A percentile compares a stretch with the other conserved stretches of the same genome.
phyloP scores from a whole-genome alignment of 2,888 invertebrate genomes.

The Cheiracanthium punctorium region DNA sequence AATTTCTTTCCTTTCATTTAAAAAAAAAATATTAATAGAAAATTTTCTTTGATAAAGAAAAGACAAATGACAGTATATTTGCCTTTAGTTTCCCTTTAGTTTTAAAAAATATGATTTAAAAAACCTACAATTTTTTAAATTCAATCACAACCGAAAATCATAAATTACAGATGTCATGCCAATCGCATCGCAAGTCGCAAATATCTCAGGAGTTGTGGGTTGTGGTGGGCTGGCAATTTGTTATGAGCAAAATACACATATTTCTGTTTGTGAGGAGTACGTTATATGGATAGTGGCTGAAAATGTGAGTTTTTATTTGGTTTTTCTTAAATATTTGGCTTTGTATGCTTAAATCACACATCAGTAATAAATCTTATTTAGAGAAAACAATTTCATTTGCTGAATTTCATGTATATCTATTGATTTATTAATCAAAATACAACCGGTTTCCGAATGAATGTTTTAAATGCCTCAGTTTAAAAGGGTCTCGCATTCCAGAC shows the following conservation, averaged over 20 bases:
- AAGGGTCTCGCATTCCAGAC: background rate
- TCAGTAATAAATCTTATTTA: background rate
- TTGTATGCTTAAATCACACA: background rate
- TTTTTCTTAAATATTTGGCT: background rate
- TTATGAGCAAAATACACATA: slow-evolving; percentile 32
- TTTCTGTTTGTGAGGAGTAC: slow-evolving; percentile 46
- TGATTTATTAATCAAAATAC: background rate
- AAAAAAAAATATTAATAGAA: no score
- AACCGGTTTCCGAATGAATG: slow-evolving; percentile 20
- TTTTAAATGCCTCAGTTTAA: slow-evolving; percentile 27
- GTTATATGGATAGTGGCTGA: slow-evolving; percentile 53
- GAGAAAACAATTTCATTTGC: background rate
- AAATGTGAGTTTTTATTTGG: slow-evolving; percentile 31
- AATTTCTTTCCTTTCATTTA: no score
- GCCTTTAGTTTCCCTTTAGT: no score
- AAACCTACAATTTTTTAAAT: no score
- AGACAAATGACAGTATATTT: no score
- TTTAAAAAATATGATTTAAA: no score
- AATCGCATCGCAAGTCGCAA: background rate
- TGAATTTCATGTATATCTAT: no score
- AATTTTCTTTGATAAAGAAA: no score
- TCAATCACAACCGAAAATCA: no score
- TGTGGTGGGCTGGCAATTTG: slow-evolving; percentile 1
- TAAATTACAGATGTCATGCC: background rate
- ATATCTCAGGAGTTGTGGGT: background rate